phyloP scores from a whole-genome alignment of 1,140 invertebrate species.

The Euura lappo region DNA sequence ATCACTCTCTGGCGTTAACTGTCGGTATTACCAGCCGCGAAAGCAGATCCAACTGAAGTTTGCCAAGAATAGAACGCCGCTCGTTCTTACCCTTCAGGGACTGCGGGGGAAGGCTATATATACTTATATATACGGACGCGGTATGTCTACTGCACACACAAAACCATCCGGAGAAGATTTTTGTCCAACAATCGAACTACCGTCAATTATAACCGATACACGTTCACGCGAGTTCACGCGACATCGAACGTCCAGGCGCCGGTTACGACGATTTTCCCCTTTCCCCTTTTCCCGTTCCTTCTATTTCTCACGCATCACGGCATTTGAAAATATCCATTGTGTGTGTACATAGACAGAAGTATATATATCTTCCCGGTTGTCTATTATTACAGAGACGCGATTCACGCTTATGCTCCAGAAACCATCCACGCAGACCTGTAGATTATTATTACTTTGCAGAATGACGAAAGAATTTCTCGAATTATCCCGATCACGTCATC shows the following conservation, averaged over 20 bases:
- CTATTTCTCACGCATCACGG: no score
- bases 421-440: background rate
- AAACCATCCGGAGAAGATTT: background rate
- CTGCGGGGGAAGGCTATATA: slow-evolving; percentile 40
- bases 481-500: no score
- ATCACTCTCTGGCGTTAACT: slow-evolving; percentile 23
- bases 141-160: slow-evolving; percentile 8
- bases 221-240: background rate
- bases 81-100: slow-evolving; percentile 43
- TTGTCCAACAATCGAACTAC: background rate
- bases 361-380: no score
- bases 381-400: no score
- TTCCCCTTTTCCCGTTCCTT: no score
- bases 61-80: slow-evolving; percentile 59
- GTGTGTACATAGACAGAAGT: no score
- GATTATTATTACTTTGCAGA: no score
- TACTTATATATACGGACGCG: slow-evolving; percentile 41
- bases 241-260: background rate
- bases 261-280: background rate
- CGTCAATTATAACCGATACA: background rate
- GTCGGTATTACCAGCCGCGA: slow-evolving; percentile 46
- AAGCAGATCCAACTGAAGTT: slow-evolving; percentile 54
- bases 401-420: background rate
- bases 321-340: no score
- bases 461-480: no score